Conservation (phyloP, 30 jellyfish, hydroid and myxozoan genomes). For the Turritopsis rubra region DNA sequence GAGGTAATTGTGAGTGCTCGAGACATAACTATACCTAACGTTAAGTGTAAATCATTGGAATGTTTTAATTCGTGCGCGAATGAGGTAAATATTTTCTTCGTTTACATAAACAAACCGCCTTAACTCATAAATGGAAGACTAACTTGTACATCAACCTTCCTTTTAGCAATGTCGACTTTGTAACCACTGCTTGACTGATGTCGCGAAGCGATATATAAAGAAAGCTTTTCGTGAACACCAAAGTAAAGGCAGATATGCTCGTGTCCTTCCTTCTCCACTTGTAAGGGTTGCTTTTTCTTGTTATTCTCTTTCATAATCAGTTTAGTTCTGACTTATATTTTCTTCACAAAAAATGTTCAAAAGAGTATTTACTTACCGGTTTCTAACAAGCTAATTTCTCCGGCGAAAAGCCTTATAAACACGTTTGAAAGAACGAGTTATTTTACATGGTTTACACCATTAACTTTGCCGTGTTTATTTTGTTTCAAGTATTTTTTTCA, state of each 20-base stretch:
- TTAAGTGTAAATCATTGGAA: conserved; percentile 43
- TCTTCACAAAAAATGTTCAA: too few species aligned
- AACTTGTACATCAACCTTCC: background rate
- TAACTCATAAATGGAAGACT: too few species aligned
- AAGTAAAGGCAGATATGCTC: conserved; percentile 57
- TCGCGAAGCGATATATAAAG: conserved; percentile 36
- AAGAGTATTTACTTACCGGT: too few species aligned
- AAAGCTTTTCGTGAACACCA: conserved; percentile 60
- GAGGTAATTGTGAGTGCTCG: conserved; percentile 57
- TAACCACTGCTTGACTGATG: conserved; percentile 56
- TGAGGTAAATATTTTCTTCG: conserved; percentile 35
- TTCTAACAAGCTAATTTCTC: too few species aligned
- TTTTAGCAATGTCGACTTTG: conserved; percentile 53
- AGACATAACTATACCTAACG: conserved; percentile 57
- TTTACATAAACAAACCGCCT: background rate
- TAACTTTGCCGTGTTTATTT: too few species aligned
- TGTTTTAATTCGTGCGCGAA: conserved; percentile 44
- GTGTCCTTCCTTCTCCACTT: conserved; percentile 64
- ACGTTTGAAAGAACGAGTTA: too few species aligned
- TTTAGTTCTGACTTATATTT: too few species aligned
- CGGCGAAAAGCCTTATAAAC: too few species aligned
- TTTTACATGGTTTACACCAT: too few species aligned
- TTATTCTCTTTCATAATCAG: background rate
- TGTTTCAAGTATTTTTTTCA: too few species aligned
- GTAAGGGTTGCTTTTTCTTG: conserved; percentile 17